Conservation (phyloP, 1,140 invertebrate species). For the Lucilia sericata region DNA sequence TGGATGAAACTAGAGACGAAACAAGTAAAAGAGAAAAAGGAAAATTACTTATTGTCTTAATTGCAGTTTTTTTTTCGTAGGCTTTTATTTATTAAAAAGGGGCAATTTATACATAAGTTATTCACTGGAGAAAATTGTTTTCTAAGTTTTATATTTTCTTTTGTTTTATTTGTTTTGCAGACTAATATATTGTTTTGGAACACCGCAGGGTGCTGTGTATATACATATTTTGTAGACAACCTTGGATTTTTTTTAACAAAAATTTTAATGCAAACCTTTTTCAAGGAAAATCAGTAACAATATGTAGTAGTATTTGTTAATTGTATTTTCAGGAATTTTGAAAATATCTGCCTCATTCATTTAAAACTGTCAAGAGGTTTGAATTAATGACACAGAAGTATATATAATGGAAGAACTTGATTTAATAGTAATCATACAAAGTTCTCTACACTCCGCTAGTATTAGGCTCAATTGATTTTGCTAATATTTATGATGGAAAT, state of each 20-base stretch:
- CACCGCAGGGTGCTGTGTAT: neutral
- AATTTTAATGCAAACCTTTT: no score
- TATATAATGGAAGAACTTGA: no score
- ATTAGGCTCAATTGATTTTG: no score
- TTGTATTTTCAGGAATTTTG: no score
- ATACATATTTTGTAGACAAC: neutral
- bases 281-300: no score
- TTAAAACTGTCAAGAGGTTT: no score
- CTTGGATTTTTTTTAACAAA: neutral
- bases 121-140: neutral
- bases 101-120: slow-evolving; percentile 3
- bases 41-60: slow-evolving; percentile 6
- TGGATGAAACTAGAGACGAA: neutral
- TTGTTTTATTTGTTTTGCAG: neutral
- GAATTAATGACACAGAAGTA: no score
- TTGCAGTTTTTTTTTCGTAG: slow-evolving; percentile 3
- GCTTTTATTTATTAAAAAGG: neutral
- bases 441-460: no score
- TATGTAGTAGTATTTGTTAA: no score
- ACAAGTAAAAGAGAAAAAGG: neutral
- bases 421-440: no score
- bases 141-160: neutral
- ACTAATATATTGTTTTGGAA: slow-evolving; percentile 17
- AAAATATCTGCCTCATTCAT: no score
- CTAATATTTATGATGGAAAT: no score